Conservation (phyloP, 1,140 invertebrate genomes). For the Aricia agestis region DNA sequence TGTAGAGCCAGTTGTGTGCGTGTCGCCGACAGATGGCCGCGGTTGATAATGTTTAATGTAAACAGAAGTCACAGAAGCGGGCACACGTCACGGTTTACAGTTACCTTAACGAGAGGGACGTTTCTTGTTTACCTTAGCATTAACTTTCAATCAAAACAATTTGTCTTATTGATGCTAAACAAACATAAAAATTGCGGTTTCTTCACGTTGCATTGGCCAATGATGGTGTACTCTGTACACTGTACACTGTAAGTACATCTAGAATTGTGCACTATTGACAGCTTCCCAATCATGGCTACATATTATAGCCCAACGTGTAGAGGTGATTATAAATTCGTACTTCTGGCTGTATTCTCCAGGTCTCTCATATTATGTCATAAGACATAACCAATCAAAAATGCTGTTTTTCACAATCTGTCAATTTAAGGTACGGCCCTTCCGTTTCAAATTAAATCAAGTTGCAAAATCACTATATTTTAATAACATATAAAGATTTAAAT, state of each 20-base stretch:
- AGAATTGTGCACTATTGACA: too few relatives aligned
- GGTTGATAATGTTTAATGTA: slow-evolving; percentile 14
- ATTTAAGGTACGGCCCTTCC: neutral
- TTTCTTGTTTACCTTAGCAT: neutral
- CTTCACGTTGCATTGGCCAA: too few relatives aligned
- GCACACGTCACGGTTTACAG: neutral
- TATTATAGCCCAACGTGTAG: too few relatives aligned
- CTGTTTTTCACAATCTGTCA: neutral
- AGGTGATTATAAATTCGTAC: too few relatives aligned
- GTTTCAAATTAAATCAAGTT: neutral
- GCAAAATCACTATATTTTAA: neutral
- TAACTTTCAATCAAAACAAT: neutral
- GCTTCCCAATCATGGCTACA: too few relatives aligned
- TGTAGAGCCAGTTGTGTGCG: slow-evolving; percentile 7
- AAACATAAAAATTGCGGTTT: neutral
- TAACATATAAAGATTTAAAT: neutral
- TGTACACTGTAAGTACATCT: too few relatives aligned
- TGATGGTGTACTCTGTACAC: too few relatives aligned
- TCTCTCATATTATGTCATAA: too few relatives aligned
- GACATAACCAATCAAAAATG: neutral
- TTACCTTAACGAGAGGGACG: neutral
- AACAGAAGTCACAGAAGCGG: neutral
- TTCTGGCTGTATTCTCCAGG: too few relatives aligned
- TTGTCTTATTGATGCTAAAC: neutral
- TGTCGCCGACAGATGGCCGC: neutral